These are phyloP conservation scores for Knipowitschia caucasica DNA, from an alignment of 2,797 vertebrate genomes.

Conservation along the genomic window DNA sequence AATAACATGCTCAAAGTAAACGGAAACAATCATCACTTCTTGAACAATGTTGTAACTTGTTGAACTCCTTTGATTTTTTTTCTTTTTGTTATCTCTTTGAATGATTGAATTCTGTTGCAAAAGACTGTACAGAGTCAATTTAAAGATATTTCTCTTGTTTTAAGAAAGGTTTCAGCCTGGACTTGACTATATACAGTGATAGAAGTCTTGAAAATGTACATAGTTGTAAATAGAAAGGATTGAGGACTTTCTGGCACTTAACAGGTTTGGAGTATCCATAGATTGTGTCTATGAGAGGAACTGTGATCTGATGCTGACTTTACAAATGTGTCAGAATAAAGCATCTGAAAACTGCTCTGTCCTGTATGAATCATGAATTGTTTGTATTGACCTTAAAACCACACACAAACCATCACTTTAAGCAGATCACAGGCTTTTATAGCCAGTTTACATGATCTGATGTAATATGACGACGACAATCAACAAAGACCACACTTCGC, in stretches of 20 bases:
- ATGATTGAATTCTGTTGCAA: slow-evolving; percentile 20
- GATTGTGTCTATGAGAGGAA: slow-evolving; percentile 2
- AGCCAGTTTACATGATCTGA: too few species aligned
- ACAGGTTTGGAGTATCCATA: slow-evolving; percentile 28
- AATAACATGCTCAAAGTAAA: not conserved
- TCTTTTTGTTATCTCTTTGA: slow-evolving; percentile 33
- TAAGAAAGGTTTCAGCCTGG: slow-evolving; percentile 25
- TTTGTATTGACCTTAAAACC: not conserved
- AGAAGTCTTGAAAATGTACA: slow-evolving; percentile 62
- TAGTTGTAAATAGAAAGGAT: slow-evolving; percentile 68
- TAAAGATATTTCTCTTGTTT: slow-evolving; percentile 27
- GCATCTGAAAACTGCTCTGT: slow-evolving; percentile 48
- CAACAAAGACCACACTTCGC: too few species aligned
- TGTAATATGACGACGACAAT: too few species aligned
- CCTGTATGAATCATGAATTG: not conserved
- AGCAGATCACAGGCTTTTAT: too few species aligned
- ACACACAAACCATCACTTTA: too few species aligned
- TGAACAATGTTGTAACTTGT: slow-evolving; percentile 39
- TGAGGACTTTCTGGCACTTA: slow-evolving; percentile 62
- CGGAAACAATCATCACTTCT: slow-evolving; percentile 24
- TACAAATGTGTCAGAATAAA: slow-evolving; percentile 66
- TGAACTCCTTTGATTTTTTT: slow-evolving; percentile 35
- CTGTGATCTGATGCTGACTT: slow-evolving; percentile 43
- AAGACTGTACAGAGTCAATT: slow-evolving; percentile 12
- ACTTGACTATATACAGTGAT: slow-evolving; percentile 28